phyloP scores from a whole-genome alignment of 2,888 invertebrate species.

The Coremacera marginata region DNA sequence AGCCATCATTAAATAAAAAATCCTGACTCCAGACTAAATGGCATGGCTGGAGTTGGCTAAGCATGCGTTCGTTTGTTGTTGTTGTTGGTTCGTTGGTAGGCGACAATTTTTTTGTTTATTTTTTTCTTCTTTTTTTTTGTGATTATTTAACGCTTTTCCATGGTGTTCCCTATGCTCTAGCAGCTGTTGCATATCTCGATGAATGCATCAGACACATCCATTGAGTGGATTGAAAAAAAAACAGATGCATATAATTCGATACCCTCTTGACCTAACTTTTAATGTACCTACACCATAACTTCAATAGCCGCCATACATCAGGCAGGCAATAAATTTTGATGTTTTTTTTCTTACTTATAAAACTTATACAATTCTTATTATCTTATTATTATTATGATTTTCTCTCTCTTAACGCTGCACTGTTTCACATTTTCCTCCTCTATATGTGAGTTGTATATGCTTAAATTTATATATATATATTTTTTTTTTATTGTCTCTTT shows the following conservation, averaged over 20 bases:
- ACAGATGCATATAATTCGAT: slow-evolving; percentile 21
- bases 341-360: not conserved
- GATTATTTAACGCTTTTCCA: too few relatives aligned
- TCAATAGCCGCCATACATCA: slow-evolving; percentile 16
- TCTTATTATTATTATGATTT: too few relatives aligned
- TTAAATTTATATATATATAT: too few relatives aligned
- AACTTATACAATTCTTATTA: not conserved
- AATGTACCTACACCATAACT: slow-evolving; percentile 24
- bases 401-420: too few relatives aligned
- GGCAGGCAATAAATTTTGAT: slow-evolving; percentile 22
- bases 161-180: not conserved
- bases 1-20: slow-evolving; percentile 7
- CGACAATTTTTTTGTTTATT: not conserved
- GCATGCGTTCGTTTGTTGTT: not conserved
- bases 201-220: too few relatives aligned
- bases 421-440: too few relatives aligned
- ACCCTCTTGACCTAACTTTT: slow-evolving; percentile 32
- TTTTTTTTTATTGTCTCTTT: slow-evolving; percentile 11
- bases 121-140: too few relatives aligned
- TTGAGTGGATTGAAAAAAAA: not conserved
- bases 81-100: not conserved
- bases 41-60: not conserved
- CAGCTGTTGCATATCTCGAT: not conserved
- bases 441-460: too few relatives aligned
- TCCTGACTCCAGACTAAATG: not conserved